Evolutionary conservation across 2,797 vertebrate genomes (phyloP), one percentile per base, ranked within the genome.

Genomic region (Eulemur albifrons): DNA sequence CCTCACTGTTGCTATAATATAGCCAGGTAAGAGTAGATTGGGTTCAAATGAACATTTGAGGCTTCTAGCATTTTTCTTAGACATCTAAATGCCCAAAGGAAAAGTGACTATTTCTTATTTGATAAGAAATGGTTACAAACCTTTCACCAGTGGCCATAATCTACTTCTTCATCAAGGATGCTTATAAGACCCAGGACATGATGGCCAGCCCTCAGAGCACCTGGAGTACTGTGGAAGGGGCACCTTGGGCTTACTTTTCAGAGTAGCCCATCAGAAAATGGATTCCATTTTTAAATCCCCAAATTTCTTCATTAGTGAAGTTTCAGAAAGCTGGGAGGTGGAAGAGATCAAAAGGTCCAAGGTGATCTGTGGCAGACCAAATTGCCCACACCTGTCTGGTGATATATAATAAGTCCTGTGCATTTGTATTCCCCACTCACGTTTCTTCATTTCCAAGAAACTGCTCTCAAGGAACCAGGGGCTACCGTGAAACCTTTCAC

Each of bases 401-500:
- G 72, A 88, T 3, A 63, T 12, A 35, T 50, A 84, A 65, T 45
- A 87, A 73, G 48, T 8, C 35, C 1, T 13, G 61, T 14, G n/a
- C 50, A 18, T 83, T 82, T 96, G 61, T 30, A 88, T 57, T 70
- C 48, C n/a, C 82, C 30, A 32, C 50, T 90, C 96, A 86, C 27
- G 6, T 83, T 77, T 72, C 91, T 82, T 92, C 80, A 93, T 93
- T 93, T 96, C 89, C 88, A 84, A 94, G 95, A 87, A 92, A 89
- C 65, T 77, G 70, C 80, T 96, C 82, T 93, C 80, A 27, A 94
- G 65, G 93, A 96, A 84, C 15, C n/a, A 73, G 52, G 63, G n/a
- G 86, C 75, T 88, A 89, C 82, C 67, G 25, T 7, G 57, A 95
- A 83, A 87, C 93, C 87, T 93, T 94, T 94, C 86, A 43, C 52